Evolutionary conservation across 2,113 vertebrate species (phyloP).

Genomic region (Prunella himalayana): DNA sequence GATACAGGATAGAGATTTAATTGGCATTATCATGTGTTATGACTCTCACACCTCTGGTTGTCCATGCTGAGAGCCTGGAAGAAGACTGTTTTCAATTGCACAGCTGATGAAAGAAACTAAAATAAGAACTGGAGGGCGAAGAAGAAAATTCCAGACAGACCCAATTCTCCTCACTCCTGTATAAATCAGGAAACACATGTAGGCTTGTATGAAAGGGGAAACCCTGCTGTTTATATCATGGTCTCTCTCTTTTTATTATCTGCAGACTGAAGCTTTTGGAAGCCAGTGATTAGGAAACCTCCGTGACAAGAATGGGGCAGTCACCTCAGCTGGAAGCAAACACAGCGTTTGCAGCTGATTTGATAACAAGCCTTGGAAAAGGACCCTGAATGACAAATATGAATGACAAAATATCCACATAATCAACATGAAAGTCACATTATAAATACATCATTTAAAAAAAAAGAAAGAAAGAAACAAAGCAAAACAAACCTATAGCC

Average conservation of each 20-base stretch:
- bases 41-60: not conserved
- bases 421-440: not conserved
- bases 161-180: not conserved
- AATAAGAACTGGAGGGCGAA: not conserved
- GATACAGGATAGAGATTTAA: not conserved
- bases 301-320: not conserved
- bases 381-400: not conserved
- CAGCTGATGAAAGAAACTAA: slow-evolving; percentile 6
- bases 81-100: slow-evolving; percentile 9
- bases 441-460: not conserved
- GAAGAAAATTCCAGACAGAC: not conserved
- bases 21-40: not conserved
- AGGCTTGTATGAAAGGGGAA: not conserved
- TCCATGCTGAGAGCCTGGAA: not conserved
- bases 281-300: not conserved
- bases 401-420: not conserved
- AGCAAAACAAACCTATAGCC: not conserved
- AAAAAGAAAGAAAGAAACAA: not conserved
- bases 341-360: not conserved
- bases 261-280: not conserved
- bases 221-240: not conserved
- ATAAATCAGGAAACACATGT: slow-evolving; percentile 1
- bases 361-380: not conserved
- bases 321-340: not conserved
- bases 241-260: not conserved